Conservation (phyloP, 2,113 vertebrate genomes). For the Solea senegalensis region DNA sequence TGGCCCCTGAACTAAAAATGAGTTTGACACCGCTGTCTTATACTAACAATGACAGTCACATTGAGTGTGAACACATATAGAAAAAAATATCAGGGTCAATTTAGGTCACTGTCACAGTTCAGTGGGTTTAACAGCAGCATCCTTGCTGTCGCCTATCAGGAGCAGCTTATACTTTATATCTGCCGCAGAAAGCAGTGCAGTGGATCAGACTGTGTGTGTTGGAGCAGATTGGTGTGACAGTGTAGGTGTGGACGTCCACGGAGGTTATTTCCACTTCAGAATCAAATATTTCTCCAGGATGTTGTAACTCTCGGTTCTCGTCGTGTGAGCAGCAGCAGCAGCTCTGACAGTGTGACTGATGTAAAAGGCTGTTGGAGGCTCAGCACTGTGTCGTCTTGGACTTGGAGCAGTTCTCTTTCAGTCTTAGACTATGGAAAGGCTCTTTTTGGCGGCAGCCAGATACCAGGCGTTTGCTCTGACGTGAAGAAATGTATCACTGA, state of each 20-base stretch:
- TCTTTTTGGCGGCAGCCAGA: background rate
- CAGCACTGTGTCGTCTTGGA: background rate
- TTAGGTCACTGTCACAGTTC: conserved; percentile 20
- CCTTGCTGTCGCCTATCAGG: conserved; percentile 9
- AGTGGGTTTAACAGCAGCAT: conserved; percentile 9
- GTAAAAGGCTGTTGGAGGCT: background rate
- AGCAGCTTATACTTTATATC: too few relatives aligned
- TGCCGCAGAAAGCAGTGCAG: too few relatives aligned
- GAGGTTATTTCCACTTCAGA: background rate
- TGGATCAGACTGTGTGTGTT: background rate
- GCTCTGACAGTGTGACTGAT: background rate
- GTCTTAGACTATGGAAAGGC: background rate
- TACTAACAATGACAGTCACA: background rate
- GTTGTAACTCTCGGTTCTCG: background rate
- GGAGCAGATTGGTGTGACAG: background rate
- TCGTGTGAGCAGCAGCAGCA: background rate
- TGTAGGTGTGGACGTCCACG: background rate
- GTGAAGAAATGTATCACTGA: background rate
- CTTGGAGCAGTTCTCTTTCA: background rate
- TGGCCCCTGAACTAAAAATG: too few relatives aligned
- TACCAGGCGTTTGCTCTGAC: background rate
- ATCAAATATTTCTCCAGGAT: background rate
- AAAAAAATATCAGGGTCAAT: background rate
- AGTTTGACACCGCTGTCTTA: too few relatives aligned
- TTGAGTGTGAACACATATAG: background rate